Conservation (phyloP, 2,888 invertebrate genomes). For the Strigamia crassipes region DNA sequence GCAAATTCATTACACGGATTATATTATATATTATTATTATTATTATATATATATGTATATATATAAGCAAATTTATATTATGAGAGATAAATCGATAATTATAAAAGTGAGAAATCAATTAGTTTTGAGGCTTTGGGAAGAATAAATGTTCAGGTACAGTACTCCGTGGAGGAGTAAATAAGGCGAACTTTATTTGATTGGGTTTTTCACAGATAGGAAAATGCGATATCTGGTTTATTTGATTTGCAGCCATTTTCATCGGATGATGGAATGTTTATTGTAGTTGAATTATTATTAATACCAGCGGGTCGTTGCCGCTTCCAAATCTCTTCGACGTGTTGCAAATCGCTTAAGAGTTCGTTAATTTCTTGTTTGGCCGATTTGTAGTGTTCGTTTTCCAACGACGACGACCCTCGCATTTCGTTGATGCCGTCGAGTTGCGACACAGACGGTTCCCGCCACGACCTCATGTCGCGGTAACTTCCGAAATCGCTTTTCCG, state of each 20-base stretch:
- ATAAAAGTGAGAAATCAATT: too few species aligned
- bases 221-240: neutral
- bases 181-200: neutral
- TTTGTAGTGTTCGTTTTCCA: neutral
- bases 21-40: too few species aligned
- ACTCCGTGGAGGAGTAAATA: neutral
- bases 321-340: constrained; percentile 15
- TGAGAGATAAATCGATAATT: too few species aligned
- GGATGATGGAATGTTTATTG: constrained; percentile 1
- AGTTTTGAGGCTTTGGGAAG: too few species aligned
- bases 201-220: neutral
- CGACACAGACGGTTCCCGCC: neutral
- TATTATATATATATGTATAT: too few species aligned
- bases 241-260: neutral
- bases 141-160: neutral
- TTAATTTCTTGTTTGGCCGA: constrained; percentile 38
- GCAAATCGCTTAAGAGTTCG: constrained; percentile 9
- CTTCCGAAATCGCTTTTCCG: constrained; percentile 43
- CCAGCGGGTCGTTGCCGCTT: neutral
- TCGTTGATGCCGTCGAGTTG: constrained; percentile 29
- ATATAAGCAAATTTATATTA: too few species aligned
- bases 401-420: neutral
- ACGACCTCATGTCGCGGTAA: neutral
- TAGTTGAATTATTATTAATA: constrained; percentile 7
- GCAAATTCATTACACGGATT: too few species aligned